phyloP scores from a whole-genome alignment of 2,888 invertebrate genomes.

The Suillia variegata region DNA sequence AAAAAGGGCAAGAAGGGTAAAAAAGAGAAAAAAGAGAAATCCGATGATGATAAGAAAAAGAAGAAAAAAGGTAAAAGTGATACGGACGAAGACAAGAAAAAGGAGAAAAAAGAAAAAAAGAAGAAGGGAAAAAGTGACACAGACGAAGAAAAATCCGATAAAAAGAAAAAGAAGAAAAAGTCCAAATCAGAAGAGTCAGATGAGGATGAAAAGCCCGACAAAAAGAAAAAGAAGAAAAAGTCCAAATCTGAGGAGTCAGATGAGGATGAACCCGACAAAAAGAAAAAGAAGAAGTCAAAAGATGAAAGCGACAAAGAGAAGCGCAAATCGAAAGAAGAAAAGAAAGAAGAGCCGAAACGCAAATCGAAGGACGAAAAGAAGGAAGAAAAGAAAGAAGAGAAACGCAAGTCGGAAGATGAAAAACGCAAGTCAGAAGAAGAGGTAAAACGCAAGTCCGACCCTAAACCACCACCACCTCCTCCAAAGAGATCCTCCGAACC shows the following conservation, averaged over 20 bases:
- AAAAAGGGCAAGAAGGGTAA: constrained; percentile 2
- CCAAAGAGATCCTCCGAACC: too few species aligned
- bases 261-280: neutral
- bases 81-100: constrained; percentile 6
- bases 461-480: neutral
- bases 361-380: neutral
- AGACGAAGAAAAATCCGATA: constrained; percentile 8
- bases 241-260: too few species aligned
- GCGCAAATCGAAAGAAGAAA: neutral
- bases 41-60: constrained; percentile 15
- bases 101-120: constrained; percentile 4
- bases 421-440: neutral
- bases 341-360: neutral
- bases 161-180: constrained; percentile 5
- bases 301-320: neutral
- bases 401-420: neutral
- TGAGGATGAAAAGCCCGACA: neutral
- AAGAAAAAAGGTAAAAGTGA: constrained; percentile 11
- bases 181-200: constrained; percentile 5
- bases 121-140: constrained; percentile 8
- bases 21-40: neutral
- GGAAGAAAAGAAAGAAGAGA: neutral
- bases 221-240: constrained; percentile 11
- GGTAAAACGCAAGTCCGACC: neutral
- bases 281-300: neutral